Evolutionary conservation across 2,888 invertebrate genomes (phyloP).

Genomic region (Tillus elongatus): DNA sequence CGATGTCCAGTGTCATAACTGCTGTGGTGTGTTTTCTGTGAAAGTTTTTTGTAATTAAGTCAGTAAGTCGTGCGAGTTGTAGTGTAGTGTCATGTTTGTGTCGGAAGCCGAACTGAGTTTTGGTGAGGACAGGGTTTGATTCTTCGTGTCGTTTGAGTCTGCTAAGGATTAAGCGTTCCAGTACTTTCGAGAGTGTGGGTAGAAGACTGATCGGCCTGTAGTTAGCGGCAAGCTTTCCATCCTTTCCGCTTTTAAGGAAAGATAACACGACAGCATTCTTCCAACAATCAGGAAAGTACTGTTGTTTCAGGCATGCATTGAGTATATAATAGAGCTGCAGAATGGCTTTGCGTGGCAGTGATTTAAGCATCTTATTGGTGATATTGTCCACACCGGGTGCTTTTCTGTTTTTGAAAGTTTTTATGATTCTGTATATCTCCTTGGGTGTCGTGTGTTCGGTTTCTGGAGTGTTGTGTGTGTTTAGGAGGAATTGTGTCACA

Average conservation of each 20-base stretch:
- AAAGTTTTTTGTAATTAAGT: neutral
- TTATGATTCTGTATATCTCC: conserved; percentile 8
- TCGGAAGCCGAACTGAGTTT: conserved; percentile 2
- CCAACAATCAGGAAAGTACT: neutral
- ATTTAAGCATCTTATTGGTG: conserved; percentile 6
- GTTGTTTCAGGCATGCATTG: neutral
- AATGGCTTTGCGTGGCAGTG: conserved; percentile 5
- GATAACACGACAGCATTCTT: conserved; percentile 1
- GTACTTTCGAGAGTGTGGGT: neutral
- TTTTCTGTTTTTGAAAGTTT: conserved; percentile 7
- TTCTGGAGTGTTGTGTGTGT: too few relatives aligned
- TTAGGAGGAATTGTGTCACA: too few relatives aligned
- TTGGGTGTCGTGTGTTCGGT: neutral
- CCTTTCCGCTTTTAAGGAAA: neutral
- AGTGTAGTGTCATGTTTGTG: neutral
- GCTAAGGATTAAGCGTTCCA: neutral
- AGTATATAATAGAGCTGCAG: conserved; percentile 2
- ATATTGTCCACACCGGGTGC: conserved; percentile 10
- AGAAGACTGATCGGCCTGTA: neutral
- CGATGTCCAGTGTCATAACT: neutral
- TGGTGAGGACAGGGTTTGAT: neutral
- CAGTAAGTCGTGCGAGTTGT: neutral
- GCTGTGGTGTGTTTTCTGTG: neutral
- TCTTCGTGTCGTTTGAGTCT: neutral
- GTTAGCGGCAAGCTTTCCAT: neutral